Conservation (phyloP, 2,797 vertebrate species). For the Diplodus sargus region DNA sequence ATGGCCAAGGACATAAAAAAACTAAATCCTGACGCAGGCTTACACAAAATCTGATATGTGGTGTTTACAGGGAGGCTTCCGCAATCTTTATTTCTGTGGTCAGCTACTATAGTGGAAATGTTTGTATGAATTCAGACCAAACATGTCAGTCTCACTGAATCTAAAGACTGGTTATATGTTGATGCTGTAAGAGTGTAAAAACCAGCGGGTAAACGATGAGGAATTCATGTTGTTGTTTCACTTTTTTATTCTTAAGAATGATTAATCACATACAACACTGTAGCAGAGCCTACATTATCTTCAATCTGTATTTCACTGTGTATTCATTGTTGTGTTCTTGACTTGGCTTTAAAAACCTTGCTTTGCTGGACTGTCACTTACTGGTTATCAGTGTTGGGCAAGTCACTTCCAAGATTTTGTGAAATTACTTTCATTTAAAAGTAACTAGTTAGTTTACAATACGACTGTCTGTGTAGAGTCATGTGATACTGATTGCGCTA, state of each 20-base stretch:
- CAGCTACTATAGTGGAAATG: conserved; percentile 50
- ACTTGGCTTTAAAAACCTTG: too few species aligned
- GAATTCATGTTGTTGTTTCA: conserved; percentile 11
- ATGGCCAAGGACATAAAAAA: conserved; percentile 49
- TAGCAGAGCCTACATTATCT: too few species aligned
- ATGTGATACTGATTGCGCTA: too few species aligned
- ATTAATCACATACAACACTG: conserved; percentile 1
- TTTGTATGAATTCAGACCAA: conserved; percentile 55
- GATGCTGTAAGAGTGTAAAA: conserved; percentile 13
- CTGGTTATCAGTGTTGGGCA: too few species aligned
- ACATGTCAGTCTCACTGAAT: conserved; percentile 50
- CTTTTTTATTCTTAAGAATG: background rate
- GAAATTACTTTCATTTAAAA: too few species aligned
- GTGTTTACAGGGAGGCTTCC: conserved; percentile 48
- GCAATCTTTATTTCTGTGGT: conserved; percentile 59
- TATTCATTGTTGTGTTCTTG: too few species aligned
- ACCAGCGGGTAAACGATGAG: background rate
- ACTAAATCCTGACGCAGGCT: conserved; percentile 55
- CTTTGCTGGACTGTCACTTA: too few species aligned
- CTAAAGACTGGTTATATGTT: conserved; percentile 11
- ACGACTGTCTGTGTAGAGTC: too few species aligned
- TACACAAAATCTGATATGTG: conserved; percentile 45
- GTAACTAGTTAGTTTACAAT: too few species aligned
- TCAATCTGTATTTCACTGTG: too few species aligned
- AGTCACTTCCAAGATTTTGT: too few species aligned